Base-by-base conservation (phyloP, 2,797 vertebrate genomes). In the Vireo griseus region DNA sequence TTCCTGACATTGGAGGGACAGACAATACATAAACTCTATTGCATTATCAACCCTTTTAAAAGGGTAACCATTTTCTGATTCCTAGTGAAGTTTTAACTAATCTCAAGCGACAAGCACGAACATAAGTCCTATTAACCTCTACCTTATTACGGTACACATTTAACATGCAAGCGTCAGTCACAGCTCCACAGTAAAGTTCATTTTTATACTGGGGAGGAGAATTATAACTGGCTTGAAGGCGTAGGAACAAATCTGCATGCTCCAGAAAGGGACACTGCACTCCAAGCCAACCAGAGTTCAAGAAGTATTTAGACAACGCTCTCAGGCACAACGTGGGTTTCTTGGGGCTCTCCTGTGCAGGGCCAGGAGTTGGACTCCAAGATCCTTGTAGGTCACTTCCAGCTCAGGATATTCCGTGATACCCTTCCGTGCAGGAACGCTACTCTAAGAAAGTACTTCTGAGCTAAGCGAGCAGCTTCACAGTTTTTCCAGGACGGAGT, bases 121-220 rank as follows among this genome's bases (percentile, higher is more conserved):
- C 22, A 11, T 8, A 40, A 31, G 75, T 25, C 31, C 31, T 71
- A 35, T 26, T 47, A 63, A 62, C 33, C 48, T 40, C 47, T 79
- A 39, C 28, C 28, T 61, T 24, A 61, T 3, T 17, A 44, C 3
- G 26, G n/a, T 31, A 80, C 25, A 10, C 37, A 16, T 79, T 58
- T 16, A 28, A 11, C 25, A 11, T 5, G 12, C 19, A 58, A 44
- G 13, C 0, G 0, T 12, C 68, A 51, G 19, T 4, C 82, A 51
- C 26, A 85, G 9, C 20, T 48, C 22, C 65, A 59, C 22, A 8
- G 11, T 9, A 7, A 65, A 93, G 62, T 33, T 62, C 39, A 37
- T 42, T 63, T 65, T 33, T 57, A 28, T 6, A 31, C 1, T 6
- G 17, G 21, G 24, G 0, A 52, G 28, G 33, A 52, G 44, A 67